Evolutionary conservation across 2,113 vertebrate genomes (phyloP).

Genomic region (Corythaixoides concolor): DNA sequence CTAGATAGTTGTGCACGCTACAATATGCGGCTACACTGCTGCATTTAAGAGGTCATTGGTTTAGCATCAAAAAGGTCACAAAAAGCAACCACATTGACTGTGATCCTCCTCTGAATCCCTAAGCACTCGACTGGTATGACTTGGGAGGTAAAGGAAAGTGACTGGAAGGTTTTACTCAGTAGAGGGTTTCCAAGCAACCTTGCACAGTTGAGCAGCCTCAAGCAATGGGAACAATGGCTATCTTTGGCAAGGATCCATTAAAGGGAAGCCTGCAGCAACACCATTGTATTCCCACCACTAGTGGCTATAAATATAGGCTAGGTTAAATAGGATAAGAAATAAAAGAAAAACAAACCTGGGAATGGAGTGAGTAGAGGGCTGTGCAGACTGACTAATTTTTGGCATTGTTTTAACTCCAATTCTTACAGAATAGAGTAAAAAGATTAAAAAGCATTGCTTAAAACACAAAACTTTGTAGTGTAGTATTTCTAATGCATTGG

Average conservation of each 20-base stretch:
- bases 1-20: neutral
- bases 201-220: constrained; percentile 70
- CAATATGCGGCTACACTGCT: neutral
- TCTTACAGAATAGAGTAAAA: neutral
- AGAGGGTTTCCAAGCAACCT: constrained; percentile 76
- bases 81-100: constrained; percentile 50
- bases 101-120: constrained; percentile 61
- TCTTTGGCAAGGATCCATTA: constrained; percentile 66
- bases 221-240: constrained; percentile 67
- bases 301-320: constrained; percentile 7
- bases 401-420: neutral
- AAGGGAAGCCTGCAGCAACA: constrained; percentile 50
- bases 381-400: neutral
- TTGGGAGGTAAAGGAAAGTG: constrained; percentile 57
- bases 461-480: neutral
- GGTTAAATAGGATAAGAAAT: constrained; percentile 39
- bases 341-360: constrained; percentile 38
- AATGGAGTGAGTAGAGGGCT: neutral
- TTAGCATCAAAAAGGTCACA: constrained; percentile 59
- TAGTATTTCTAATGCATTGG: neutral
- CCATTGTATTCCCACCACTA: constrained; percentile 14
- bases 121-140: constrained; percentile 18
- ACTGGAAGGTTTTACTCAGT: constrained; percentile 50
- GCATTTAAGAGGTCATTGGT: constrained; percentile 61
- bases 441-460: neutral